Base-by-base conservation (phyloP, 2,797 vertebrate genomes). In the Taenioides sp. region DNA sequence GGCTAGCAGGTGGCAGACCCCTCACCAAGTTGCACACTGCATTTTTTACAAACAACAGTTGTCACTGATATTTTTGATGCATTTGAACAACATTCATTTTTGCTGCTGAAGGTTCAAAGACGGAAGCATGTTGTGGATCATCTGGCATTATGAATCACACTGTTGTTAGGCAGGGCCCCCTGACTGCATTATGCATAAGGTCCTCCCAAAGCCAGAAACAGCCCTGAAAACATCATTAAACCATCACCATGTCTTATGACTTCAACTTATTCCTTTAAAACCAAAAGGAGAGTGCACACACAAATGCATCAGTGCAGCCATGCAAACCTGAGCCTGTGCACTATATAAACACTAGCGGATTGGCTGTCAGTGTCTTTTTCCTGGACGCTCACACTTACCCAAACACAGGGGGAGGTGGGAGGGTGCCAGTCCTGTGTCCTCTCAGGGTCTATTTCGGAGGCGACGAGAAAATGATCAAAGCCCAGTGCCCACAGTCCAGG, bases 391-490 rank as follows among this genome's bases (percentile, higher is more conserved):
- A 69, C 61, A 69, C 70, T 65, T 67, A 70, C 67, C 58, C 69
- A 73, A 61, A 76, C 74, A 74, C 74, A 65, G 28, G 14, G 69
- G 57, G 61, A 65, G 54, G 66, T 62, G 76, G 67, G 83, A 79
- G 74, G 84, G 67, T 81, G 80, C 77, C 73, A 71, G 54, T 67
- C 62, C 70, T 43, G 27, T 40, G 34, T 86, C 72, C 81, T 84
- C 83, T 74, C 72, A 67, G 74, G 74, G 88, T 89, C 92, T 92
- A 92, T 93, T 93, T 93, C 87, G 86, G 90, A 92, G 87, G 91
- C 74, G 91, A 85, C 80, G 43, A 85, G 87, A 90, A 92, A 89
- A 89, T 87, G 90, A 93, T 92, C 92, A 93, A 93, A 92, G 92
- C 89, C 74, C 72, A 80, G 81, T 69, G 86, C 86, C 84, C 83